A percentile compares a stretch with the other conserved stretches of the same genome.
Conservation (phyloP, 2,113 vertebrate species). For the Ictalurus punctatus region DNA sequence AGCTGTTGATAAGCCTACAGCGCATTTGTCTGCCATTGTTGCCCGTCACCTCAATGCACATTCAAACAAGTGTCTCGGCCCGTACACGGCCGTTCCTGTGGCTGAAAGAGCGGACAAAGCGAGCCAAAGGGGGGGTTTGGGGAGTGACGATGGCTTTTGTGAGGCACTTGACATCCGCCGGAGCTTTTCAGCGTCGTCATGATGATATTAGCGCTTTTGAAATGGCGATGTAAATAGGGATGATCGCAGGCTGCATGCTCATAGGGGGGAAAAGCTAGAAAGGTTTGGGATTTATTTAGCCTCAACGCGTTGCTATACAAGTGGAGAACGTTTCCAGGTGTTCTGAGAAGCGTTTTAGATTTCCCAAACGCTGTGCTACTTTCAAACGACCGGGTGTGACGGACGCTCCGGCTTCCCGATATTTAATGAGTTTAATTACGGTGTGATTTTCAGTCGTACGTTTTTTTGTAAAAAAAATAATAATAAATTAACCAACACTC, state of each 20-base stretch:
- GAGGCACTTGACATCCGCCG: background rate
- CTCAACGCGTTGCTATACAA: background rate
- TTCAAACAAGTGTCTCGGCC: slow-evolving; percentile 18
- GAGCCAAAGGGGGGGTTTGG: background rate
- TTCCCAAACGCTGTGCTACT: too few species aligned
- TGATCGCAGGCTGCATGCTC: background rate
- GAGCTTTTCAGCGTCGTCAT: background rate
- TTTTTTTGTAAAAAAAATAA: too few species aligned
- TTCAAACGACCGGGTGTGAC: background rate
- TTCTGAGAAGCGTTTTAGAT: background rate
- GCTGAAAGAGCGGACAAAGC: background rate
- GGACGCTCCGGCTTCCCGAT: background rate
- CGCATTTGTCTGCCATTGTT: slow-evolving; percentile 22
- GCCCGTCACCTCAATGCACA: background rate
- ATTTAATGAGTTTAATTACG: background rate
- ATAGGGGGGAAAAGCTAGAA: background rate
- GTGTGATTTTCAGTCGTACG: background rate
- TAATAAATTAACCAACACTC: too few species aligned
- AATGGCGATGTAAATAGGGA: background rate
- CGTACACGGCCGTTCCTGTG: background rate
- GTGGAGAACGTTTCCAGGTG: background rate
- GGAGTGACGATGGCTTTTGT: background rate
- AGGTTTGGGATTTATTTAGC: background rate
- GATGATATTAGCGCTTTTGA: slow-evolving; percentile 18
- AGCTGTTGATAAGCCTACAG: slow-evolving; percentile 45